These are phyloP conservation scores for Zhengitettix transpicula DNA, from an alignment of 2,888 invertebrate genomes.

Conservation along the genomic window DNA sequence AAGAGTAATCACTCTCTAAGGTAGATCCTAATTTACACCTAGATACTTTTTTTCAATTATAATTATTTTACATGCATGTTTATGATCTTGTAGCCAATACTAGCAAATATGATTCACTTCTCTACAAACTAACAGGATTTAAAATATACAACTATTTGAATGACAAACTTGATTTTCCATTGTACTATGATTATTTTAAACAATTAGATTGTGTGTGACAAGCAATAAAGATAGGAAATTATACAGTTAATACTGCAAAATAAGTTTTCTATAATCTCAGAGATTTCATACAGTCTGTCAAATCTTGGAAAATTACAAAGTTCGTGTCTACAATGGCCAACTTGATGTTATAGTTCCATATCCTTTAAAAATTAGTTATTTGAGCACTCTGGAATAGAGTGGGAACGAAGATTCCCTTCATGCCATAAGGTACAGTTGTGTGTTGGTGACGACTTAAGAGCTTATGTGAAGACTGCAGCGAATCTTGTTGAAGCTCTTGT, in stretches of 20 bases:
- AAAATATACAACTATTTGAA: constrained; percentile 56
- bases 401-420: constrained; percentile 18
- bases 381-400: constrained; percentile 29
- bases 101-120: constrained; percentile 23
- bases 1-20: too few relatives aligned
- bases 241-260: constrained; percentile 44
- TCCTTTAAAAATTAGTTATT: constrained; percentile 39
- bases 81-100: too few relatives aligned
- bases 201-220: constrained; percentile 25
- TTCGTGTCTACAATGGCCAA: constrained; percentile 22
- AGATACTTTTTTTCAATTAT: too few relatives aligned
- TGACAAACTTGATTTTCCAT: constrained; percentile 36
- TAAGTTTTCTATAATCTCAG: constrained; percentile 33
- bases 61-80: too few relatives aligned
- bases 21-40: too few relatives aligned
- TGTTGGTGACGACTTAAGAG: constrained; percentile 15
- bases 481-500: constrained; percentile 20
- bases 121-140: constrained; percentile 59
- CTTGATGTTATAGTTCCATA: constrained; percentile 50
- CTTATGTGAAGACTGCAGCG: constrained; percentile 18
- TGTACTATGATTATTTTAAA: constrained; percentile 26
- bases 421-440: constrained; percentile 3
- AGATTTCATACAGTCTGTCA: constrained; percentile 40
- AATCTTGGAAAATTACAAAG: constrained; percentile 36
- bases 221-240: constrained; percentile 39